Evolutionary conservation across 2,888 invertebrate species (phyloP), one percentile per base, ranked within the genome.

Genomic region (Amiota minor): DNA sequence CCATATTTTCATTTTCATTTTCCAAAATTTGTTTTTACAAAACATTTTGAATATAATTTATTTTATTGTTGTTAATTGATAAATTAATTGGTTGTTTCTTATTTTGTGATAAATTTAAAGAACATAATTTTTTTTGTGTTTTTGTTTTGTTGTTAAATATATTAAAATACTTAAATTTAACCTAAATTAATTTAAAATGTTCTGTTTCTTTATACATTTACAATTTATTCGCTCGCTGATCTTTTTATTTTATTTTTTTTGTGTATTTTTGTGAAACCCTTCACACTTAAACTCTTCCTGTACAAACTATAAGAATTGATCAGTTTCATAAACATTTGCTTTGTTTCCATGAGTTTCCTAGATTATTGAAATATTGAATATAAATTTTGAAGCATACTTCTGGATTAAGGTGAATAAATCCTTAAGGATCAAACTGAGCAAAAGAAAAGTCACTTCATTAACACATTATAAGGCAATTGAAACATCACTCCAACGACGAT

Each of bases 21-120:
- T 68, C 53, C 53, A 50, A 68, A 68, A 68, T 50, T 50, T 68
- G 67, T 68, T 68, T 68, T 68, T 68, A 68, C 53, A 68, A 68
- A 68, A 68, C 50, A 68, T 23, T 65, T 68, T 68, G 67, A 68
- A 68, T 49, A 18, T 68, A 16, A 50, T 53, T 68, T 68, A 35
- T 50, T 69, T 70, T 23, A 69, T 69, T 65, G 47, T 50, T 71
- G 69, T 70, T 65, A 70, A 65, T 68, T 45, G 45, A 9, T 35
- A 35, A 35, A 35, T 35, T 35, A 35, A 35, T 35, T 35, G 35
- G 35, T 35, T 6, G 2, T 35, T 35, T 35, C 6, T 35, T 4
- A 35, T 6, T 35, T 35, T 35, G 35, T 35, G 4, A 35, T 70
- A n/a, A 65, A 46, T 72, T 71, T 16, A 61, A 69, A 69, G 61